Evolutionary conservation across 1,140 invertebrate genomes (phyloP).

Genomic region (Phthorimaea operculella): DNA sequence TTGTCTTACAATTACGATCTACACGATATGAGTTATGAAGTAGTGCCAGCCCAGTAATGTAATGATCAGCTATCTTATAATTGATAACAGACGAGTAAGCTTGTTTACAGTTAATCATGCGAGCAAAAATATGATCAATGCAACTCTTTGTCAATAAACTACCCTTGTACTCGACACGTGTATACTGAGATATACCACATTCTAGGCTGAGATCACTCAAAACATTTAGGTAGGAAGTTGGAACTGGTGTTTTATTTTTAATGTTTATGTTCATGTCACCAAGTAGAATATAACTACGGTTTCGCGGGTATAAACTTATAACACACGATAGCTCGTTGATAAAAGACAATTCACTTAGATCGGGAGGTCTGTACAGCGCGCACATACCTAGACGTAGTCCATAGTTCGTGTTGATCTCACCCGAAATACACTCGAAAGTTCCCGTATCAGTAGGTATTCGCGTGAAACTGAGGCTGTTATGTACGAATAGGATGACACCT

Average conservation of each 20-base stretch:
- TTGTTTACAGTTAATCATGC: background rate
- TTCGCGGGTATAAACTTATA: background rate
- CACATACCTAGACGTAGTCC: background rate
- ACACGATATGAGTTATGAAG: too few relatives aligned
- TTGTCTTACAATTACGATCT: too few relatives aligned
- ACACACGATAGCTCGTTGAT: background rate
- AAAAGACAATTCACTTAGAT: background rate
- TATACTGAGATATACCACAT: constrained; percentile 4
- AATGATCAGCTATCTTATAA: background rate
- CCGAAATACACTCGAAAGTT: background rate
- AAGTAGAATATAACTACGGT: background rate
- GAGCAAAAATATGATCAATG: constrained; percentile 4
- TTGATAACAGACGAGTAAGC: background rate
- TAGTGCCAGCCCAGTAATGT: background rate
- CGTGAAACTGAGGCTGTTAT: constrained; percentile 3
- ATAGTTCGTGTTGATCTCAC: background rate
- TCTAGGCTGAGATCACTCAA: background rate
- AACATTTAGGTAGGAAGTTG: background rate
- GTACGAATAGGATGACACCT: constrained; percentile 2
- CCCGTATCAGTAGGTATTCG: background rate
- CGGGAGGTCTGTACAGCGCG: background rate
- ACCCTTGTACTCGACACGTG: background rate
- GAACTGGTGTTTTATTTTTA: background rate
- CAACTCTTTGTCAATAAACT: background rate
- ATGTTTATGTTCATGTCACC: constrained; percentile 1